phyloP scores from a whole-genome alignment of 2,797 vertebrate genomes.

The Euphonia xanthogaster region DNA sequence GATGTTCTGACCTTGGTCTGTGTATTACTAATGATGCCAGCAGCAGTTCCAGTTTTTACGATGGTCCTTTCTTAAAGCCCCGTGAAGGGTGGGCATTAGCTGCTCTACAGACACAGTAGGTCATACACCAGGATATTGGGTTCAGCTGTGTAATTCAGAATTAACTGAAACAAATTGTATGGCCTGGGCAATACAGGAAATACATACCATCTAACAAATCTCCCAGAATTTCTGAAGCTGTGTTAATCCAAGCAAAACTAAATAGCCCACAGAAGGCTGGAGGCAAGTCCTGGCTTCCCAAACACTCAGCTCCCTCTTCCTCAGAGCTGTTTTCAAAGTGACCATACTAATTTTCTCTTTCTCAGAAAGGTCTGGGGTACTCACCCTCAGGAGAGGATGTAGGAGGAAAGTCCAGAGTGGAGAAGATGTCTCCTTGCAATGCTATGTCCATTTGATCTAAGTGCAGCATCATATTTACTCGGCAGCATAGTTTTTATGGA shows the following conservation, averaged over 20 bases:
- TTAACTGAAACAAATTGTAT: not conserved
- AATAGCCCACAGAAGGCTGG: not conserved
- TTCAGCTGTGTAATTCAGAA: not conserved
- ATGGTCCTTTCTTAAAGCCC: not conserved
- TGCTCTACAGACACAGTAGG: not conserved
- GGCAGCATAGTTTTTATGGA: not conserved
- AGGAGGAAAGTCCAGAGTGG: not conserved
- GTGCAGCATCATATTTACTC: not conserved
- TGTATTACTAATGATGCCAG: not conserved
- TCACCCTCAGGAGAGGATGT: not conserved
- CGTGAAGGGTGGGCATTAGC: not conserved
- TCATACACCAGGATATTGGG: not conserved
- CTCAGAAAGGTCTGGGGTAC: not conserved
- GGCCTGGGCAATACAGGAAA: conserved; percentile 6
- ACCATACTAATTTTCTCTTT: not conserved
- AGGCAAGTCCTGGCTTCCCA: not conserved
- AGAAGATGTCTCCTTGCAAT: not conserved
- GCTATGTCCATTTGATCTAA: not conserved
- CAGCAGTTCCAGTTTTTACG: not conserved
- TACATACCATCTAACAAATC: not conserved
- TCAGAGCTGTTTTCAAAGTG: not conserved
- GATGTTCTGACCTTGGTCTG: not conserved
- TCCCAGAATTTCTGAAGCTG: conserved; percentile 12
- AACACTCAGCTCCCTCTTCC: not conserved
- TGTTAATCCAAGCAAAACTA: conserved; percentile 28